Percentiles rank a stretch among this genome's conserved stretches.
Conservation (phyloP, 2,113 vertebrate species). For the Eonycteris spelaea region DNA sequence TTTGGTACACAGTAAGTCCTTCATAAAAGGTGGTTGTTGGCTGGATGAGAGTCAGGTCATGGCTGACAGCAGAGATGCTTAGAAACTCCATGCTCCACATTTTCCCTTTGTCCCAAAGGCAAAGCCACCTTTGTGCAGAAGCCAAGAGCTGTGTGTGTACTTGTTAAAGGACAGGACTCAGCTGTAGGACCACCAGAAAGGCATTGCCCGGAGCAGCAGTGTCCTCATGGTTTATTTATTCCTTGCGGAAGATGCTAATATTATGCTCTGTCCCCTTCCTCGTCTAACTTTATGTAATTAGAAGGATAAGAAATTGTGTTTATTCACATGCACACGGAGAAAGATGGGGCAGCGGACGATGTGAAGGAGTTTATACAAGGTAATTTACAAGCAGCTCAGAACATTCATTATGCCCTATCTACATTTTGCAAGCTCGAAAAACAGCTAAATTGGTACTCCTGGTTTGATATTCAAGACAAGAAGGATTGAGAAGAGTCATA, state of each 20-base stretch:
- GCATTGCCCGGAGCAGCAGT: neutral
- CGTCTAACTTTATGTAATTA: constrained; percentile 76
- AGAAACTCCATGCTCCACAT: neutral
- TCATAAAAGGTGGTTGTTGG: neutral
- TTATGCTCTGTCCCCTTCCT: constrained; percentile 67
- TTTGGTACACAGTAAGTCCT: neutral
- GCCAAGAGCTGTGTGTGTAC: neutral
- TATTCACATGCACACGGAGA: constrained; percentile 69
- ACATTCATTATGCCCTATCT: constrained; percentile 75
- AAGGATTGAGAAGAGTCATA: constrained; percentile 36
- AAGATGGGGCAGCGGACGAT: constrained; percentile 58
- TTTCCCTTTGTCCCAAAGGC: neutral
- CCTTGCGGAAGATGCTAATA: constrained; percentile 69
- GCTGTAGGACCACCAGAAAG: neutral
- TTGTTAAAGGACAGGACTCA: constrained; percentile 22
- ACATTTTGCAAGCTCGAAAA: constrained; percentile 68
- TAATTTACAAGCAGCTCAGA: constrained; percentile 73
- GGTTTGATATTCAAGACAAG: constrained; percentile 68
- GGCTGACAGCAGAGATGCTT: neutral
- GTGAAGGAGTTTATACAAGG: constrained; percentile 73
- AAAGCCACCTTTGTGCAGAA: neutral
- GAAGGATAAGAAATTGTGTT: constrained; percentile 70
- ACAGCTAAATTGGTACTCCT: constrained; percentile 59
- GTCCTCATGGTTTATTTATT: constrained; percentile 73
- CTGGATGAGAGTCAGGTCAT: neutral